Percentiles rank a stretch among this genome's conserved stretches.
Conservation (phyloP, 2,797 vertebrate genomes). For the Fringilla coelebs region DNA sequence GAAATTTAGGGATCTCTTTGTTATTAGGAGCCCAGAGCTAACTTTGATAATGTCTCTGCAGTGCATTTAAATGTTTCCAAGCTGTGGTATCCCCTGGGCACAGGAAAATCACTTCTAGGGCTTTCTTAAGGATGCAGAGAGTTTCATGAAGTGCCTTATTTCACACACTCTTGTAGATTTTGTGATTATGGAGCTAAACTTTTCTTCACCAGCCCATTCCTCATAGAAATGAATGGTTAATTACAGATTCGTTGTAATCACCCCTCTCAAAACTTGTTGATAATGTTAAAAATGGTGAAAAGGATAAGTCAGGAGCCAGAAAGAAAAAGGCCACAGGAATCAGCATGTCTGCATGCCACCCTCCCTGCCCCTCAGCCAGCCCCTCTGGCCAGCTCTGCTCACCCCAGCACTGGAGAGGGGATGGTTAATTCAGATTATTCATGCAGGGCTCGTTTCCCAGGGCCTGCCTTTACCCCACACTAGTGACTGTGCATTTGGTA, state of each 20-base stretch:
- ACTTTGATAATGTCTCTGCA: not conserved
- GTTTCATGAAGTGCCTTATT: not conserved
- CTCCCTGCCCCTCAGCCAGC: not conserved
- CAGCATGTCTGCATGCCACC: accelerated
- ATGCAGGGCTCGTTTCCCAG: not conserved
- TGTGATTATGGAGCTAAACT: not conserved
- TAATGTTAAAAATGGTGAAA: not conserved
- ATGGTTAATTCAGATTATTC: not conserved
- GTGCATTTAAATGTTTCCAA: not conserved
- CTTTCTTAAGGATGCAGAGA: not conserved
- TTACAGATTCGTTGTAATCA: not conserved
- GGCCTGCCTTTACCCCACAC: not conserved
- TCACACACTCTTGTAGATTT: not conserved
- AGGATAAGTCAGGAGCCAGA: not conserved
- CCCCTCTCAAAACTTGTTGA: not conserved
- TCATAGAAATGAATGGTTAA: not conserved
- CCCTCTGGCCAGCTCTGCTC: not conserved
- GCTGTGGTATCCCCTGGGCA: not conserved
- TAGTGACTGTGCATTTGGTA: not conserved
- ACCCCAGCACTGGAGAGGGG: not conserved
- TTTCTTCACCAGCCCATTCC: not conserved
- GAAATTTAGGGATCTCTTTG: not conserved
- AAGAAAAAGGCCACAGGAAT: not conserved
- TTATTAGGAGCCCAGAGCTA: not conserved
- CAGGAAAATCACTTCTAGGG: not conserved